Base-by-base conservation (phyloP, 1,140 invertebrate genomes). In the Vanessa atalanta region DNA sequence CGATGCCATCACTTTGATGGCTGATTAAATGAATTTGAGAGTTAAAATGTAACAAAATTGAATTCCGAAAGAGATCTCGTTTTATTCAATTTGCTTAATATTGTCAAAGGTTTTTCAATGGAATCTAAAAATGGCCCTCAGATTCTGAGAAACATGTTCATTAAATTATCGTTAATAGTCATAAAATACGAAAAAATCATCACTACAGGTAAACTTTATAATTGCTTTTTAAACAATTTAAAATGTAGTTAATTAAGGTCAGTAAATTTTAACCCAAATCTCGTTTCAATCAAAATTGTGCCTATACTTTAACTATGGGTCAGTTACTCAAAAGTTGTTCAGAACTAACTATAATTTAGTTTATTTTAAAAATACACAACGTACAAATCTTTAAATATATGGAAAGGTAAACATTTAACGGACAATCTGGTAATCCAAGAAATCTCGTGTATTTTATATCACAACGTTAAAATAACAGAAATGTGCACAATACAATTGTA, bases 1-100 rank as follows among this genome's bases (percentile, higher is more conserved):
- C 53, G 53, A 57, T 57, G 53, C 8, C 53, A 57, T 23, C 23
- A 57, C 53, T 23, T 57, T 20, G 53, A 57, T 57, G 6, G 16
- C 53, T 57, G 20, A 57, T 57, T 57, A 23, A 57, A 23, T 57
- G 1, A 57, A 57, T 57, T 37, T 61, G 13, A 61, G 26, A 61
- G 31, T 61, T 37, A 37, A 61, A 37, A 61, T 61, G 26, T 37
- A 51, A 61, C 31, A 61, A 15, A 61, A 61, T 7, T 15, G 9
- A 31, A 26, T 15, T 37, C 23, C 14, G 14, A 61, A 31, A 31
- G 53, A 65, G 23, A 63, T 23, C 8, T 48, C 63, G 69, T 13
- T 48, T 71, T 53, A 71, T 71, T 71, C 16, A 61, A 71, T 71
- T 65, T 31, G 60, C 50, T 61, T 71, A 64, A 71, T 71, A 31